Conservation (phyloP, 2,113 vertebrate species). For the Epinephelus moara region DNA sequence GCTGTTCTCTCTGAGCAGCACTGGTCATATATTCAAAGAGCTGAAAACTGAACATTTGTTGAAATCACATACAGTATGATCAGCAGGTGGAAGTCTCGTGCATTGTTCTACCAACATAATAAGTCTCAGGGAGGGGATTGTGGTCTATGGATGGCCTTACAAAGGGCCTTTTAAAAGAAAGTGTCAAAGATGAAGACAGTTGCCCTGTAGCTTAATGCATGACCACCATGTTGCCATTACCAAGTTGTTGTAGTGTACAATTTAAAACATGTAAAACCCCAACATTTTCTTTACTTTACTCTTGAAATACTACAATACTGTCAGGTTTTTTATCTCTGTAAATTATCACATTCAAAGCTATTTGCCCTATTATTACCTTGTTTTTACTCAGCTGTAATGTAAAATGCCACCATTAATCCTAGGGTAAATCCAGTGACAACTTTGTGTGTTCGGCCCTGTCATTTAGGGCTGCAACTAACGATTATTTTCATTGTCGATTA, state of each 20-base stretch:
- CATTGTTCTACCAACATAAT: neutral
- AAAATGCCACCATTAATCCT: neutral
- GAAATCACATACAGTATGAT: neutral
- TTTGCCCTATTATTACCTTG: too few species aligned
- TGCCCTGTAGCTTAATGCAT: neutral
- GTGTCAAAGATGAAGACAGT: neutral
- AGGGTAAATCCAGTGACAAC: too few species aligned
- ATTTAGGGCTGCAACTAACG: too few species aligned
- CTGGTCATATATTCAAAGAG: neutral
- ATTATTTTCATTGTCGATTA: too few species aligned
- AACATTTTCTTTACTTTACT: too few species aligned
- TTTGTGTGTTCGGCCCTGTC: too few species aligned
- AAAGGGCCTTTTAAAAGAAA: neutral
- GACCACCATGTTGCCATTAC: neutral
- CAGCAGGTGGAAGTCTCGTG: neutral
- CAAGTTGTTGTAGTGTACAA: neutral
- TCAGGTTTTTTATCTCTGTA: neutral
- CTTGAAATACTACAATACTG: too few species aligned
- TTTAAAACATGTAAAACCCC: neutral
- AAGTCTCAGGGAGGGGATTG: neutral
- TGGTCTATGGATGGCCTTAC: neutral
- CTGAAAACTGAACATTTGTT: neutral
- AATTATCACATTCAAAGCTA: neutral
- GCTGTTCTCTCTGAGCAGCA: neutral
- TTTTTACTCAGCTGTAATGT: neutral